These are phyloP conservation scores for Pseudococcus longispinus DNA, from an alignment of 2,888 invertebrate species.

Conservation along the genomic window DNA sequence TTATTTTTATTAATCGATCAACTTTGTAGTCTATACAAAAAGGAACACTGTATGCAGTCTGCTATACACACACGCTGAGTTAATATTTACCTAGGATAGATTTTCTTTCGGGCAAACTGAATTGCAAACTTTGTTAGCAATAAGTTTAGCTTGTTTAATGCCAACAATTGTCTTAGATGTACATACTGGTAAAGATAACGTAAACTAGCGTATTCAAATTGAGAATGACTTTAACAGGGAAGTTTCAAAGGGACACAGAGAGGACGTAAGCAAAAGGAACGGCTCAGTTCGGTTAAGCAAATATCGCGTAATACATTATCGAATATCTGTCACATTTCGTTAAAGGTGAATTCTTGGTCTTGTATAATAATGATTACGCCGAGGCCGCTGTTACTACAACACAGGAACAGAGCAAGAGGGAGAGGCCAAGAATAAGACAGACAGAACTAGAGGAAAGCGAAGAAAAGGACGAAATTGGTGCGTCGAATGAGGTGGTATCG, in stretches of 20 bases:
- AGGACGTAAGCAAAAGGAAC: background rate
- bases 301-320: conserved; percentile 2
- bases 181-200: background rate
- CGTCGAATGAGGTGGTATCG: background rate
- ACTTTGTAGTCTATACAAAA: no score
- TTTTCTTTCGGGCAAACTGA: no score
- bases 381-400: background rate
- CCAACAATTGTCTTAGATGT: background rate
- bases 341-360: conserved; percentile 5
- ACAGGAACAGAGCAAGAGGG: background rate
- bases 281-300: background rate
- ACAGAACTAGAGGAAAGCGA: background rate
- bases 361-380: background rate
- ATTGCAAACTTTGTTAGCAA: background rate
- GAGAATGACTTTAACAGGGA: background rate
- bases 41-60: no score
- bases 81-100: no score
- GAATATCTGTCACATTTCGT: conserved; percentile 31
- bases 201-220: background rate
- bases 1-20: no score
- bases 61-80: no score
- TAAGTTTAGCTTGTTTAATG: background rate
- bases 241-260: background rate
- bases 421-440: no score
- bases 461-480: background rate